Evolutionary conservation across 2,888 invertebrate species (phyloP).

Genomic region (Cyrtodaria siliqua): DNA sequence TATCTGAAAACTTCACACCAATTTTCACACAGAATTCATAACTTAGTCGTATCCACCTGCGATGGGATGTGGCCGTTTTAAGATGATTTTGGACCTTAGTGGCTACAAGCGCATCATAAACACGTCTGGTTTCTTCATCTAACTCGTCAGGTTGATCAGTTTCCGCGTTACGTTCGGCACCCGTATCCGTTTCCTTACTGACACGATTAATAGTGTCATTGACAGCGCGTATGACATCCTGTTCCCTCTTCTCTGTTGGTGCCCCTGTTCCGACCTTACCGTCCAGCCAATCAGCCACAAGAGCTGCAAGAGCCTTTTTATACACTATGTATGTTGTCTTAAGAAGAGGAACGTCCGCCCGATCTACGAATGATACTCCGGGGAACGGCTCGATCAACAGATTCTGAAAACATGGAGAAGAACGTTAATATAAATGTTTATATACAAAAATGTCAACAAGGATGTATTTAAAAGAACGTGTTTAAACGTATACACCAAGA

Average conservation of each 20-base stretch:
- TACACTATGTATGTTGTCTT: not conserved
- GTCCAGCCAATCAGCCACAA: conserved; percentile 44
- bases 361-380: not conserved
- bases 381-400: not conserved
- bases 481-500: no score
- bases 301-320: not conserved
- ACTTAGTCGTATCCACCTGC: conserved; percentile 47
- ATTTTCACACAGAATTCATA: conserved; percentile 30
- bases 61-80: conserved; percentile 42
- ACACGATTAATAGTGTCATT: conserved; percentile 11
- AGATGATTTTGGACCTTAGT: conserved; percentile 44
- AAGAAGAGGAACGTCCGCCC: conserved; percentile 8
- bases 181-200: not conserved
- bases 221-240: conserved; percentile 20
- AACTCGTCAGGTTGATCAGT: not conserved
- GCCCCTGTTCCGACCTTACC: conserved; percentile 41
- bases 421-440: no score
- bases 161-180: no score
- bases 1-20: conserved; percentile 38
- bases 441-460: no score
- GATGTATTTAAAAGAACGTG: no score
- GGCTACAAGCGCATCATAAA: conserved; percentile 37
- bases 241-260: conserved; percentile 45
- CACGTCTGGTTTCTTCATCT: not conserved
- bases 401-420: not conserved